phyloP scores from a whole-genome alignment of 37 sponge, comb jelly and placozoan species.

The Oscarella lobularis region DNA sequence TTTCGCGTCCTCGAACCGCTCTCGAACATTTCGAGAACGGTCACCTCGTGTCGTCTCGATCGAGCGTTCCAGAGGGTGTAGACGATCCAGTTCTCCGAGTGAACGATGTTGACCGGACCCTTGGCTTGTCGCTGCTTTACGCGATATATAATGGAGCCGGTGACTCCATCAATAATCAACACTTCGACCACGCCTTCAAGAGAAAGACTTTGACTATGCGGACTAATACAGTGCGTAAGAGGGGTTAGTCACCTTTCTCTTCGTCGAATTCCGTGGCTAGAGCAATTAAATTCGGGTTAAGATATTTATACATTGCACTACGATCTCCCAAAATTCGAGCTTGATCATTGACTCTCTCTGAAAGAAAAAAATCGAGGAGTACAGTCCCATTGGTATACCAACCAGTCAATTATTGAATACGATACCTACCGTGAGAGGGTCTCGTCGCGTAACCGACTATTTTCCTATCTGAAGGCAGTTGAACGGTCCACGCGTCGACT shows the following conservation, averaged over 20 bases:
- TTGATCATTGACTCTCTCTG: slow-evolving; percentile 52
- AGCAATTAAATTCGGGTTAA: slow-evolving; percentile 85
- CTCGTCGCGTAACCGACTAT: background rate
- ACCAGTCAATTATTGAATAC: no score
- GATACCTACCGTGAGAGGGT: background rate
- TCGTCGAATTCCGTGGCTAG: slow-evolving; percentile 60
- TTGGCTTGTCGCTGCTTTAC: slow-evolving; percentile 49
- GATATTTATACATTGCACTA: slow-evolving; percentile 81
- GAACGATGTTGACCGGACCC: slow-evolving; percentile 65
- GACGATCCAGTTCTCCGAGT: slow-evolving; percentile 88
- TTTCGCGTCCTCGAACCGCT: background rate
- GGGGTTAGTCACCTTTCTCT: slow-evolving; percentile 9
- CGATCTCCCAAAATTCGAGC: slow-evolving; percentile 55
- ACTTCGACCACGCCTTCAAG: slow-evolving; percentile 31
- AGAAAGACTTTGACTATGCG: background rate
- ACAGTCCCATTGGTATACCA: no score
- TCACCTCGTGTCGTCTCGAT: slow-evolving; percentile 48
- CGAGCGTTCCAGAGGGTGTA: slow-evolving; percentile 43
- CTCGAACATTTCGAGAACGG: slow-evolving; percentile 66
- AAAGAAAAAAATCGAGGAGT: background rate
- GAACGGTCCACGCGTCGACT: background rate
- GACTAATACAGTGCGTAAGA: background rate
- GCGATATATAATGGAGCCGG: slow-evolving; percentile 61
- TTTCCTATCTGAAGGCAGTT: background rate
- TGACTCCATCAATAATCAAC: slow-evolving; percentile 70